Evolutionary conservation across 2,113 vertebrate species (phyloP).

Genomic region (Ia io): DNA sequence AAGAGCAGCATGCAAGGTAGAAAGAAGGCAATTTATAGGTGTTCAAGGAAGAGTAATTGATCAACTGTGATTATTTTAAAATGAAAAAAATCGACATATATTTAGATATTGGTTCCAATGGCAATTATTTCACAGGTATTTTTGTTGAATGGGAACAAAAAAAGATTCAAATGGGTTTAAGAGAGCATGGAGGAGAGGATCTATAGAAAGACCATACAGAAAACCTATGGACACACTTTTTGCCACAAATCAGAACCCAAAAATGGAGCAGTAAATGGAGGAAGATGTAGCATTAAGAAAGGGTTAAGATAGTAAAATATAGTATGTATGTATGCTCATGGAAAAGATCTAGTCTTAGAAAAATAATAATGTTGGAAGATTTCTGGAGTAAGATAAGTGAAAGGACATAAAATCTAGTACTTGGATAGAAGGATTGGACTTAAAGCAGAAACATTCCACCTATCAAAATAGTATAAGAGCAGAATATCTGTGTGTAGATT

Average conservation of each 20-base stretch:
- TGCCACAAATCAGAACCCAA: not conserved
- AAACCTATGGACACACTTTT: not conserved
- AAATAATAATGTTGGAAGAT: not conserved
- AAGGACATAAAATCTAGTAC: not conserved
- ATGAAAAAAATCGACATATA: too few relatives aligned
- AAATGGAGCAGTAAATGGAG: not conserved
- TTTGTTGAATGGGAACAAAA: not conserved
- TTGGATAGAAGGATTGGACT: not conserved
- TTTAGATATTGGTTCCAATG: not conserved
- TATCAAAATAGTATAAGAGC: not conserved
- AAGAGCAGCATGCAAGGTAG: not conserved
- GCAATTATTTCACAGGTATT: not conserved
- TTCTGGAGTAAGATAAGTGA: not conserved
- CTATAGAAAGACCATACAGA: not conserved
- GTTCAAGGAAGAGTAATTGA: not conserved
- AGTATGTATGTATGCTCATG: not conserved
- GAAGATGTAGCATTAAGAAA: not conserved
- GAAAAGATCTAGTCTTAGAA: not conserved
- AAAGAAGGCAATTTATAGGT: not conserved
- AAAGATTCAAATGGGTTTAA: not conserved
- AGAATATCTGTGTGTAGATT: not conserved
- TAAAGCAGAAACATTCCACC: not conserved
- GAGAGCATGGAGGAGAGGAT: not conserved
- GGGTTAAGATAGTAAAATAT: not conserved
- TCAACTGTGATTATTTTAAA: not conserved